These are phyloP conservation scores for Cosmopolites sordidus DNA, from an alignment of 2,888 invertebrate genomes.

Conservation along the genomic window DNA sequence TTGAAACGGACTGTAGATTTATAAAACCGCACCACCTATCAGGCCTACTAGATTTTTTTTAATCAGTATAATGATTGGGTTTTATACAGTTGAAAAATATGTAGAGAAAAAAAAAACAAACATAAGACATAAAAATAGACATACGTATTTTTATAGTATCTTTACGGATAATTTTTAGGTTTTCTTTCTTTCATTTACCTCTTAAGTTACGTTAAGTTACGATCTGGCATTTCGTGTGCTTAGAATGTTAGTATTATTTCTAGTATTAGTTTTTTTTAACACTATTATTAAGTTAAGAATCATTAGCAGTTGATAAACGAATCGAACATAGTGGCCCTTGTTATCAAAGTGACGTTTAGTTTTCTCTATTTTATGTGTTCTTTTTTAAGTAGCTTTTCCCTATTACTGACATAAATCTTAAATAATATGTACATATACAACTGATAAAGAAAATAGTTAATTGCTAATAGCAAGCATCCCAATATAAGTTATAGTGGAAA, in stretches of 20 bases:
- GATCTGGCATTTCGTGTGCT: not conserved
- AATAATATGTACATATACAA: conserved; percentile 30
- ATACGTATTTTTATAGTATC: conserved; percentile 19
- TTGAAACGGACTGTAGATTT: too few species aligned
- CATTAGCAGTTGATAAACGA: not conserved
- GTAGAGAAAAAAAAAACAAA: not conserved
- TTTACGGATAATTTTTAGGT: not conserved
- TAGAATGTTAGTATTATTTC: too few species aligned
- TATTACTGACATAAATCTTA: conserved; percentile 24
- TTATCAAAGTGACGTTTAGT: conserved; percentile 5
- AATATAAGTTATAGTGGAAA: conserved; percentile 43
- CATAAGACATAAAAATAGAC: conserved; percentile 8
- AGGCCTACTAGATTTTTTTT: too few species aligned
- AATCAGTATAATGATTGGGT: conserved; percentile 13
- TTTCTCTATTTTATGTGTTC: conserved; percentile 13
- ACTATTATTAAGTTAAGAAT: not conserved
- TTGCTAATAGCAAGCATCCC: conserved; percentile 39
- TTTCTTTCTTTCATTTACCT: not conserved
- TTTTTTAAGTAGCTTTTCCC: conserved; percentile 15
- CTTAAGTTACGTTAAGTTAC: conserved; percentile 10
- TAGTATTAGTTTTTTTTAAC: not conserved
- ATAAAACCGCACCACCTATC: too few species aligned
- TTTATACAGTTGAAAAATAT: conserved; percentile 5
- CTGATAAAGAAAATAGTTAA: conserved; percentile 33
- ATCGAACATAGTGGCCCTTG: not conserved